A percentile compares a stretch with the other conserved stretches of the same genome.
These are phyloP conservation scores for Alligator sinensis DNA, from an alignment of 2,113 vertebrate genomes.

Conservation along the genomic window DNA sequence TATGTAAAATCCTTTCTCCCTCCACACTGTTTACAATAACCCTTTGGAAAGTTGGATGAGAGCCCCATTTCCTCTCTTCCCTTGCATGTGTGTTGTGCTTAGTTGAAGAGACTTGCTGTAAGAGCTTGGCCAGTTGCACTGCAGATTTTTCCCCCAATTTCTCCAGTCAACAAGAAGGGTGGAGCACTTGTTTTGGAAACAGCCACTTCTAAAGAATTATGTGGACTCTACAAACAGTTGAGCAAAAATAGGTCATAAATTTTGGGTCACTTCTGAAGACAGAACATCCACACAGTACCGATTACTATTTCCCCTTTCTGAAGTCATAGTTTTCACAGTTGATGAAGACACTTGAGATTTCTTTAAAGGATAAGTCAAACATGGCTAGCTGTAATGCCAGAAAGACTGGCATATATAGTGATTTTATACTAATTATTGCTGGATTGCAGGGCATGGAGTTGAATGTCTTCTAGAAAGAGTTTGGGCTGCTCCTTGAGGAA, in stretches of 20 bases:
- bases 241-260: not conserved
- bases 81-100: not conserved
- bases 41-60: slow-evolving; percentile 58
- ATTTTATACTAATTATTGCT: not conserved
- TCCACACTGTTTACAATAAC: slow-evolving; percentile 50
- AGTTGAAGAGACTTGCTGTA: not conserved
- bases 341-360: not conserved
- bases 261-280: not conserved
- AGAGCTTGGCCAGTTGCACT: not conserved
- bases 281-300: not conserved
- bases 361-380: not conserved
- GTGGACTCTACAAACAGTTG: slow-evolving; percentile 12
- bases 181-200: slow-evolving; percentile 55
- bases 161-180: not conserved
- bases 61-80: not conserved
- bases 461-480: not conserved
- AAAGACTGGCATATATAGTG: not conserved
- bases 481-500: not conserved
- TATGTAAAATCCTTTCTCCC: slow-evolving; percentile 52
- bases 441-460: not conserved
- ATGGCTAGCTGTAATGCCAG: not conserved
- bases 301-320: slow-evolving; percentile 2
- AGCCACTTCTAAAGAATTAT: not conserved
- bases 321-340: not conserved
- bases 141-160: not conserved